Base-by-base conservation (phyloP, 2,113 vertebrate genomes). In the Gambusia holbrooki region DNA sequence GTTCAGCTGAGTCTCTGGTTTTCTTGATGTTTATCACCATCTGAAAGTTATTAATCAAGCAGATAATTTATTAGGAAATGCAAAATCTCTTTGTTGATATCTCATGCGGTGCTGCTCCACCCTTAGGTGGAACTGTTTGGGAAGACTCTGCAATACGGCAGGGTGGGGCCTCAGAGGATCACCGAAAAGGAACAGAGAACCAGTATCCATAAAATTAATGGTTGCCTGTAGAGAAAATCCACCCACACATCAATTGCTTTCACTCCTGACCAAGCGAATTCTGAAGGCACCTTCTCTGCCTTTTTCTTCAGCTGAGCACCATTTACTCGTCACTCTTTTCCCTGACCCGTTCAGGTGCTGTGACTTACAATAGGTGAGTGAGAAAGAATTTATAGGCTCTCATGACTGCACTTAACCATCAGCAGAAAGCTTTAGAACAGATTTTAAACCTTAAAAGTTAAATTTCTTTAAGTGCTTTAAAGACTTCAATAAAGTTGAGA, bases 61-160 rank as follows among this genome's bases (percentile, higher is more conserved):
- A 32, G 12, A 32, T 33, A 33, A 13, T 33, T 22, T 19, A 32
- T 19, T 33, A 35, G 15, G 0, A 54, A 63, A 29, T 51, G 69
- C 69, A 51, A 54, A 42, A 32, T 64, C 42, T 45, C 12, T 66
- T 42, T 22, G 77, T 62, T 63, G 25, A 51, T 3, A 4, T 66
- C 19, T 37, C 61, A 13, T 25, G 25, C 2, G 1, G 35, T 30
- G 74, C 69, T 74, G 71, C 78, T 88, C 73, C 77, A 69, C 74
- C 75, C 63, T 72, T 6, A 40, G 35, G 71, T 77, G 74, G 62
- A 74, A 32, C 69, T 45, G 42, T 78, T 74, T 25, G 14, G 51
- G 30, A 75, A 79, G 83, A 28, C 68, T 88, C 74, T 89, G 89
- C 87, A 87, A 85, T 45, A 68, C n/a, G 40, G 19, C 62, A 66